phyloP scores from a whole-genome alignment of 2,888 invertebrate species.

The Harpalus rufipes region DNA sequence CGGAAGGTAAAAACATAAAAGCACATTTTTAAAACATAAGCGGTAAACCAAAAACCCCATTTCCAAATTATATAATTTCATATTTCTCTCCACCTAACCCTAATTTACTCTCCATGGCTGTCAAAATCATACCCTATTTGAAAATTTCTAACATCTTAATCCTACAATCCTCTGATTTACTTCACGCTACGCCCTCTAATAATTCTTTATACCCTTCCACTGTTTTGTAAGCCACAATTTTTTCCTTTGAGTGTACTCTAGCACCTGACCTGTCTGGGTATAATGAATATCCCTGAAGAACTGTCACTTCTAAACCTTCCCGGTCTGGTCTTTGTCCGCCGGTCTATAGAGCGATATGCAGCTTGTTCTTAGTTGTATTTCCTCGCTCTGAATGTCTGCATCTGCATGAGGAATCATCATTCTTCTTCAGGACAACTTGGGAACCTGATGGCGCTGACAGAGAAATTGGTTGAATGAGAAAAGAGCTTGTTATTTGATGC shows the following conservation, averaged over 20 bases:
- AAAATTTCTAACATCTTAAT: constrained; percentile 41
- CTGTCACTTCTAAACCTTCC: constrained; percentile 46
- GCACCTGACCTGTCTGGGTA: constrained; percentile 63
- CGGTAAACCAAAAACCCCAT: background rate
- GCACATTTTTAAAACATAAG: background rate
- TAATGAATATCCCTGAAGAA: constrained; percentile 50
- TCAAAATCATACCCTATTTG: constrained; percentile 11
- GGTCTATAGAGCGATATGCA: constrained; percentile 47
- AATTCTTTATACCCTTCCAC: background rate
- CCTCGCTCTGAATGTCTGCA: constrained; percentile 52
- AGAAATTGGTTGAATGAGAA: constrained; percentile 29
- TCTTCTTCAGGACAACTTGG: constrained; percentile 19
- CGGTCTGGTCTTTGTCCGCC: constrained; percentile 27
- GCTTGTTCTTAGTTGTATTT: constrained; percentile 36
- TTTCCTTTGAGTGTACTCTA: constrained; percentile 56
- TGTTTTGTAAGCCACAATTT: background rate
- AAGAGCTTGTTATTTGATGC: constrained; percentile 50
- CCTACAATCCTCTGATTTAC: constrained; percentile 38
- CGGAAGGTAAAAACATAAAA: background rate
- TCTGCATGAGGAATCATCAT: constrained; percentile 43
- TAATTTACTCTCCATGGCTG: background rate
- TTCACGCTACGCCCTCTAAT: constrained; percentile 45
- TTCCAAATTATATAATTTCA: background rate
- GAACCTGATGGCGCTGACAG: constrained; percentile 47
- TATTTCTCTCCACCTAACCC: constrained; percentile 1